phyloP scores from a whole-genome alignment of 2,888 invertebrate species.

The Oxyteleia sp. region DNA sequence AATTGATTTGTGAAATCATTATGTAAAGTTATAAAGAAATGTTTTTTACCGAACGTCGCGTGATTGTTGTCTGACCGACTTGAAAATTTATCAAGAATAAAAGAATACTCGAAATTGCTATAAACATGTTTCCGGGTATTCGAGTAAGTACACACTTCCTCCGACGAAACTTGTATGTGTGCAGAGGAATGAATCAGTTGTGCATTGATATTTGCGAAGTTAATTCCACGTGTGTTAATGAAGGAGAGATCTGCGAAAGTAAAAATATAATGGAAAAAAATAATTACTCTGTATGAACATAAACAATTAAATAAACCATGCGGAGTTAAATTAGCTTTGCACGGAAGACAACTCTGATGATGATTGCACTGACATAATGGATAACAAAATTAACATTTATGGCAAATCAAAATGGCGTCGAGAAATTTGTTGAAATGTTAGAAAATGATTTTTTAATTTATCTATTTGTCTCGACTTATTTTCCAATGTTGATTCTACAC shows the following conservation, averaged over 20 bases:
- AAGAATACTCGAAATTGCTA: conserved; percentile 56
- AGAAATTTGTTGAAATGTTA: too few relatives aligned
- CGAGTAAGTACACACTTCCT: conserved; percentile 54
- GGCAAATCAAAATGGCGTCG: too few relatives aligned
- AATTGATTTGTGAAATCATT: too few relatives aligned
- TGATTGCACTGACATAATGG: too few relatives aligned
- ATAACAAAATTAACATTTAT: too few relatives aligned
- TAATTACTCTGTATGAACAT: too few relatives aligned
- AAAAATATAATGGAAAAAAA: background rate
- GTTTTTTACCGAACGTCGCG: conserved; percentile 38
- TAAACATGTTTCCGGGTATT: conserved; percentile 63
- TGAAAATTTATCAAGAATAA: conserved; percentile 51
- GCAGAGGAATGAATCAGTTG: conserved; percentile 41
- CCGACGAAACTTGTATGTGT: conserved; percentile 36
- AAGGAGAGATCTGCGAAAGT: conserved; percentile 2
- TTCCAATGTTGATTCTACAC: too few relatives aligned
- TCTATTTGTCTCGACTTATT: too few relatives aligned
- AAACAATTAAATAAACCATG: too few relatives aligned
- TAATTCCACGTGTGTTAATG: conserved; percentile 8
- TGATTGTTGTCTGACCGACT: conserved; percentile 43
- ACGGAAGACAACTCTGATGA: too few relatives aligned
- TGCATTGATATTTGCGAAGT: conserved; percentile 39
- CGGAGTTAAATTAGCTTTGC: too few relatives aligned
- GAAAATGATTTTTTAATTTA: too few relatives aligned
- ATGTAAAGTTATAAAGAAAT: conserved; percentile 4